phyloP scores from a whole-genome alignment of 2,888 invertebrate genomes.

The Apodemia hepburni region DNA sequence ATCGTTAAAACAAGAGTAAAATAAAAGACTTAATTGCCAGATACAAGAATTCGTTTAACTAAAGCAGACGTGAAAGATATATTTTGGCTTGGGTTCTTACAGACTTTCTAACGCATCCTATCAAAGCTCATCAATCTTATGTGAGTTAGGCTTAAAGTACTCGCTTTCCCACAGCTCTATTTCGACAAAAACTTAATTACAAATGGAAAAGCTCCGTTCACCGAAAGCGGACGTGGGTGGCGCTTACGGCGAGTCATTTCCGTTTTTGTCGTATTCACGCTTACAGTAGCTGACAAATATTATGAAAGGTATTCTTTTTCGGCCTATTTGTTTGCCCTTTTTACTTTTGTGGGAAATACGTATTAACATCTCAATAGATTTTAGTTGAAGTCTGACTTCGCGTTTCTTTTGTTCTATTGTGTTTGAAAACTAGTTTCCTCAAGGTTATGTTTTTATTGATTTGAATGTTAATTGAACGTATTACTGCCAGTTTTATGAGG shows the following conservation, averaged over 20 bases:
- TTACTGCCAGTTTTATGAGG: too few species aligned
- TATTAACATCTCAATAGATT: conserved; percentile 9
- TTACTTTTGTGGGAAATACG: conserved; percentile 1
- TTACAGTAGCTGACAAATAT: conserved; percentile 23
- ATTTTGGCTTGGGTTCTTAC: not conserved
- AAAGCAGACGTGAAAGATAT: not conserved
- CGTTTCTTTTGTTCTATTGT: not conserved
- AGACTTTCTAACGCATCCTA: not conserved
- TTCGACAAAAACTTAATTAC: conserved; percentile 41
- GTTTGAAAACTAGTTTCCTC: not conserved
- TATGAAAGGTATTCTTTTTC: conserved; percentile 14
- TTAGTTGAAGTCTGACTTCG: not conserved
- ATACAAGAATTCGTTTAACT: not conserved
- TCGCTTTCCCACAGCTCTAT: conserved; percentile 11
- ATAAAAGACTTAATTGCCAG: not conserved
- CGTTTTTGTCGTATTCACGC: conserved; percentile 37
- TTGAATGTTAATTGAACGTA: too few species aligned
- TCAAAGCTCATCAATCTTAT: conserved; percentile 8
- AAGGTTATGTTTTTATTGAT: not conserved
- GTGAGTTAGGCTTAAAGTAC: not conserved
- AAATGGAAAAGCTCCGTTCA: conserved; percentile 35
- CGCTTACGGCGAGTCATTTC: conserved; percentile 42
- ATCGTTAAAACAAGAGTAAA: not conserved
- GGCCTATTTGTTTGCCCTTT: conserved; percentile 16
- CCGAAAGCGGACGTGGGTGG: conserved; percentile 37